Evolutionary conservation across 2,113 vertebrate genomes (phyloP), one percentile per base, ranked within the genome.

Genomic region (Leucopsar rothschildi): DNA sequence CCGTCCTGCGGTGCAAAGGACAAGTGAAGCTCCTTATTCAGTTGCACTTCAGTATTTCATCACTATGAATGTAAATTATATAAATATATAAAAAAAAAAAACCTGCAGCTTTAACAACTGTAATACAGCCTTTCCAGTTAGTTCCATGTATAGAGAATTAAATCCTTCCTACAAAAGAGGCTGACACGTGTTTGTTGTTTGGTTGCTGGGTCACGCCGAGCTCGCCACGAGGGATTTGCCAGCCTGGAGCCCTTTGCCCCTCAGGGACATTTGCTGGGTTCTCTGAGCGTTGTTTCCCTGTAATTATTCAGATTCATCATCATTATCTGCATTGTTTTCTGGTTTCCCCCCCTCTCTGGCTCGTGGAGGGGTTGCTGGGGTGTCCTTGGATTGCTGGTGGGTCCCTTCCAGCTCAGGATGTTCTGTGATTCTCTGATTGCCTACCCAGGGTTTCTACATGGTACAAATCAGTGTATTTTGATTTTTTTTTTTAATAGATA

Each of bases 101-200:
- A 97, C 97, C 95, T 97, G 97, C 98, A 98, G 98, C 98, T 99
- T 98, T 98, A 98, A 98, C 98, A 98, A 98, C 97, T 99, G 98
- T 98, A 98, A 98, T 98, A 98, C 97, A 96, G 97, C 97, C 98
- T 98, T 98, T 98, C 98, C 98, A 96, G 96, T 95, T 98, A 98
- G 98, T 97, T 97, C 98, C 97, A 31, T 98, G 98, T 99, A 98
- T 99, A 98, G 98, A 98, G 97, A 97, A 98, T 99, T 99, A 99
- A 99, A 98, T 97, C 98, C 98, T 98, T 98, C 94, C 85, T 99
- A 98, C 96, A 98, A 98, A 98, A 98, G 97, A 98, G 97, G 97
- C 31, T 86, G 96, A 73, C 95, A 95, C 91, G 98, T 98, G 97
- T 98, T 96, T 98, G 97, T 98, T 96, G 98, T 98, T 94, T 98